These are phyloP conservation scores for Knipowitschia caucasica DNA, from an alignment of 2,797 vertebrate species.

Conservation along the genomic window DNA sequence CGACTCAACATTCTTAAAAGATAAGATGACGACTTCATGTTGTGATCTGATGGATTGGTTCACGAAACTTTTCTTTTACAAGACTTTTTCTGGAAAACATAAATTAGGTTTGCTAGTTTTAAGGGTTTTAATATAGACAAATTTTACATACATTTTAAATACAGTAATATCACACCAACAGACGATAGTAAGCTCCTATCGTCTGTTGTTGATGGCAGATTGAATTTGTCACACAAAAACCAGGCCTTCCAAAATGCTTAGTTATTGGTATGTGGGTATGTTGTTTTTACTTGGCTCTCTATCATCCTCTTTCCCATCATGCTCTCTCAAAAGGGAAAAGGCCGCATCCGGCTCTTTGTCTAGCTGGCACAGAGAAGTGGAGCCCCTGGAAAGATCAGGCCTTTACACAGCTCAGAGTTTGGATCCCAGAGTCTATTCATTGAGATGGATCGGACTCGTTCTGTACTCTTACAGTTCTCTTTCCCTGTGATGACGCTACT, in stretches of 20 bases:
- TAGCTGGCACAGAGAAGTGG: constrained; percentile 64
- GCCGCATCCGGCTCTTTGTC: constrained; percentile 68
- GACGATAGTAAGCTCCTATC: too few relatives aligned
- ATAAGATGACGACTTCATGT: too few relatives aligned
- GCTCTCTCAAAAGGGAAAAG: constrained; percentile 35
- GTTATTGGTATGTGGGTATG: neutral
- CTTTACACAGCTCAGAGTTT: constrained; percentile 32
- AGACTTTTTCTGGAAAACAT: too few relatives aligned
- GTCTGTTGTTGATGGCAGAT: too few relatives aligned
- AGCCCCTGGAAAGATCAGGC: constrained; percentile 58
- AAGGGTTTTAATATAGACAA: too few relatives aligned
- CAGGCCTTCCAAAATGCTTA: neutral
- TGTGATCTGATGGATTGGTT: too few relatives aligned
- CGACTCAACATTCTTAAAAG: too few relatives aligned
- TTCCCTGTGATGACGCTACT: constrained; percentile 12
- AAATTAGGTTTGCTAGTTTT: too few relatives aligned
- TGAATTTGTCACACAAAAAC: neutral
- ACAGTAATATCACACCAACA: too few relatives aligned
- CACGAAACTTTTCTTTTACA: too few relatives aligned
- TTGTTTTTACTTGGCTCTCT: constrained; percentile 13
- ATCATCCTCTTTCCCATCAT: constrained; percentile 18
- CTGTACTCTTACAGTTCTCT: constrained; percentile 23
- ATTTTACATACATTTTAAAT: too few relatives aligned
- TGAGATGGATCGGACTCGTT: constrained; percentile 36
- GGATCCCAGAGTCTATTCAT: constrained; percentile 30